phyloP scores from a whole-genome alignment of 2,888 invertebrate species.

The Meandrusa payeni region DNA sequence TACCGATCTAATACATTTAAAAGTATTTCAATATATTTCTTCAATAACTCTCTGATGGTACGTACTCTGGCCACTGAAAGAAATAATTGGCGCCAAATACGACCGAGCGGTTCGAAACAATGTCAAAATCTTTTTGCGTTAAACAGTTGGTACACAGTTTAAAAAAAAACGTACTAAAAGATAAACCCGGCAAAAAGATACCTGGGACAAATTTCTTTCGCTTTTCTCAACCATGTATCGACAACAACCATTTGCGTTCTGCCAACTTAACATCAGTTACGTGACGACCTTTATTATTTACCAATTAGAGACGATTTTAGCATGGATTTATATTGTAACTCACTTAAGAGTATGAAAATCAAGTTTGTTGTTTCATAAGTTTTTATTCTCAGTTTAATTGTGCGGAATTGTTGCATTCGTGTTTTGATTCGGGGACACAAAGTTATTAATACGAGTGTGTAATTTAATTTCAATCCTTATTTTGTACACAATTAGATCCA shows the following conservation, averaged over 20 bases:
- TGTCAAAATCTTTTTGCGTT: slow-evolving; percentile 70
- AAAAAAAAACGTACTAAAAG: slow-evolving; percentile 46
- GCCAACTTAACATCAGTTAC: neutral
- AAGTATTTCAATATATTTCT: too few species aligned
- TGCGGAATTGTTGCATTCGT: slow-evolving; percentile 68
- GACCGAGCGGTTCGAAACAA: slow-evolving; percentile 57
- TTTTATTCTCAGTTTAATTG: slow-evolving; percentile 70
- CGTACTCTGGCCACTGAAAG: slow-evolving; percentile 45
- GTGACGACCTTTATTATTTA: slow-evolving; percentile 16
- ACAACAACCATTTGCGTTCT: slow-evolving; percentile 26
- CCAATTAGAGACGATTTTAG: slow-evolving; percentile 18
- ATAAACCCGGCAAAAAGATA: slow-evolving; percentile 44
- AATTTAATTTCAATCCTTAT: slow-evolving; percentile 22
- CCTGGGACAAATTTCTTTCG: slow-evolving; percentile 73
- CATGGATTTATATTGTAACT: slow-evolving; percentile 3
- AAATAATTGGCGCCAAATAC: slow-evolving; percentile 70
- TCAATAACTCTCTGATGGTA: slow-evolving; percentile 17
- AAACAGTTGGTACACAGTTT: slow-evolving; percentile 52
- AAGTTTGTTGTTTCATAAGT: slow-evolving; percentile 38
- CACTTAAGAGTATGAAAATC: slow-evolving; percentile 23
- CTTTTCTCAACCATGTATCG: slow-evolving; percentile 53
- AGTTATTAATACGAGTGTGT: slow-evolving; percentile 26
- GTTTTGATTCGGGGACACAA: slow-evolving; percentile 48
- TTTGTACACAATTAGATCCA: slow-evolving; percentile 5
- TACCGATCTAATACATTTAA: too few species aligned